These are phyloP conservation scores for Colistium nudipinnis DNA, from an alignment of 2,113 vertebrate species.

Conservation along the genomic window DNA sequence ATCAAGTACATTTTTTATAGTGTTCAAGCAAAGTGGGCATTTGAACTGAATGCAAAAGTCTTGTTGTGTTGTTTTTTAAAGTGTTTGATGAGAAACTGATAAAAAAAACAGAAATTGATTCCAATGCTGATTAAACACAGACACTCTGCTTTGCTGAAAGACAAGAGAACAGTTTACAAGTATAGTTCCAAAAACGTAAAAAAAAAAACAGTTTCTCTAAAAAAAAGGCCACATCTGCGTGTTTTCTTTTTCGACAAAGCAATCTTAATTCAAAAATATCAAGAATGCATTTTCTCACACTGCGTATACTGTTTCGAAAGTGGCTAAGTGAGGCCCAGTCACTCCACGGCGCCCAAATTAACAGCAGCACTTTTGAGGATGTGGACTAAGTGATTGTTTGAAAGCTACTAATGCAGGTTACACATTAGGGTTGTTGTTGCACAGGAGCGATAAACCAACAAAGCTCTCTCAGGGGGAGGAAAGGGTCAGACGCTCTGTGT, in stretches of 20 bases:
- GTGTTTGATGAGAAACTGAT: neutral
- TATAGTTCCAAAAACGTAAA: no score
- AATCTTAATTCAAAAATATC: no score
- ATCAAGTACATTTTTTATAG: neutral
- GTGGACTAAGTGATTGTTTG: constrained; percentile 33
- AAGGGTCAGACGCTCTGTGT: constrained; percentile 47
- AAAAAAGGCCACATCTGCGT: no score
- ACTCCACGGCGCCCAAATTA: neutral
- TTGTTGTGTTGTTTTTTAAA: neutral
- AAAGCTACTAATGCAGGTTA: constrained; percentile 13
- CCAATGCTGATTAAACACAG: no score
- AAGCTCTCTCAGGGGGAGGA: constrained; percentile 6
- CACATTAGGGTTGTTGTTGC: constrained; percentile 28
- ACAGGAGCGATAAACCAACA: constrained; percentile 48
- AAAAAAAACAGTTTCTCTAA: no score
- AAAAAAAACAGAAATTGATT: no score
- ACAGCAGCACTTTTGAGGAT: constrained; percentile 24
- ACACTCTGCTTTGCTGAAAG: no score
- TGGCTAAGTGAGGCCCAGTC: neutral
- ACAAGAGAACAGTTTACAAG: no score
- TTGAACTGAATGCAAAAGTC: neutral
- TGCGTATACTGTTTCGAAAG: neutral
- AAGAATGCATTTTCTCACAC: neutral
- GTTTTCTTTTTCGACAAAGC: no score
- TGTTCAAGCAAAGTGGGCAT: neutral